These are phyloP conservation scores for Pelecanoides urinatrix DNA, from an alignment of 2,113 vertebrate species.

Conservation along the genomic window DNA sequence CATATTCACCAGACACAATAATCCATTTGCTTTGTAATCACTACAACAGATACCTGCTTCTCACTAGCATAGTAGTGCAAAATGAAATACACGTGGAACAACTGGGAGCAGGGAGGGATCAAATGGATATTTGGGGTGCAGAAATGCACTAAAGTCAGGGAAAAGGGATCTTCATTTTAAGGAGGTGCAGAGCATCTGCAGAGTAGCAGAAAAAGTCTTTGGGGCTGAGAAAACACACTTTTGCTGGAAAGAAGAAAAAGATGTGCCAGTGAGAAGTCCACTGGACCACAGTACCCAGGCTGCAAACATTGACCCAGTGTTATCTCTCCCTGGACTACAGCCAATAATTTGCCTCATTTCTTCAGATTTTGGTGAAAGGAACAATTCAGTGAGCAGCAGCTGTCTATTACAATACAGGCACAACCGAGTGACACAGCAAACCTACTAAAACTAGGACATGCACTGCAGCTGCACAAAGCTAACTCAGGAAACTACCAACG, in stretches of 20 bases:
- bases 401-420: neutral
- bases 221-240: neutral
- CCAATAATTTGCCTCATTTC: slow-evolving; percentile 15
- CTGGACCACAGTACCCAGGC: neutral
- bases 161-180: neutral
- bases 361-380: slow-evolving; percentile 35
- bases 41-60: neutral
- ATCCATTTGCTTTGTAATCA: neutral
- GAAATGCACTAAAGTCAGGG: neutral
- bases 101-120: neutral
- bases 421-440: neutral
- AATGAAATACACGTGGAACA: neutral
- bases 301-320: neutral
- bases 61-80: neutral
- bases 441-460: neutral
- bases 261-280: neutral
- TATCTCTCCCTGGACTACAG: neutral
- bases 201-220: neutral
- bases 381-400: slow-evolving; percentile 42
- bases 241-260: neutral
- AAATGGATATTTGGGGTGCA: neutral
- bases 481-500: neutral
- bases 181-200: neutral
- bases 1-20: neutral
- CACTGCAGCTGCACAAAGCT: neutral